Evolutionary conservation across 1,140 invertebrate genomes (phyloP).

Genomic region (Plectrocnemia conspersa): DNA sequence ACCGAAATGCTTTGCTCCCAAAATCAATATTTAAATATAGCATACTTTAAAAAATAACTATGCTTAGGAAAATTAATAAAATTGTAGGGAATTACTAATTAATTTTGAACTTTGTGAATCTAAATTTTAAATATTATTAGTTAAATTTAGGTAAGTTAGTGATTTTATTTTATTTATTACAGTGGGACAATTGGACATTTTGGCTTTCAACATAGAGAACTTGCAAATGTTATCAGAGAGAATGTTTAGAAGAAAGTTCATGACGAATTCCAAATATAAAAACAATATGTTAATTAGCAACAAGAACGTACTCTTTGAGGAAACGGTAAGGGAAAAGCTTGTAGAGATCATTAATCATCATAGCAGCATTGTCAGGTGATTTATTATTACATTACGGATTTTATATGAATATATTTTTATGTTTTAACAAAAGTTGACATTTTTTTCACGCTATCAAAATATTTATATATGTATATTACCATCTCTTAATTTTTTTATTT

Average conservation of each 20-base stretch:
- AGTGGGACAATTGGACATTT: slow-evolving; percentile 50
- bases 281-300: background rate
- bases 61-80: no score
- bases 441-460: no score
- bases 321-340: slow-evolving; percentile 38
- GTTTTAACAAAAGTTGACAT: no score
- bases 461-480: no score
- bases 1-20: no score
- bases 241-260: slow-evolving; percentile 33
- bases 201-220: slow-evolving; percentile 45
- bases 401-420: no score
- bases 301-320: slow-evolving; percentile 15
- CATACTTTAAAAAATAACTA: no score
- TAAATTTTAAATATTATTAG: background rate
- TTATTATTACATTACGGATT: background rate
- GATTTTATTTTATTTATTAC: slow-evolving; percentile 31
- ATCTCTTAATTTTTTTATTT: no score
- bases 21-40: no score
- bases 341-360: slow-evolving; percentile 46
- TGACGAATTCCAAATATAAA: slow-evolving; percentile 22
- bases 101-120: slow-evolving; percentile 3
- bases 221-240: slow-evolving; percentile 41
- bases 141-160: background rate
- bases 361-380: slow-evolving; percentile 44
- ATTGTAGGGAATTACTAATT: no score